These are phyloP conservation scores for Pogonomyrmex barbatus DNA, from an alignment of 1,140 invertebrate genomes.

Conservation along the genomic window DNA sequence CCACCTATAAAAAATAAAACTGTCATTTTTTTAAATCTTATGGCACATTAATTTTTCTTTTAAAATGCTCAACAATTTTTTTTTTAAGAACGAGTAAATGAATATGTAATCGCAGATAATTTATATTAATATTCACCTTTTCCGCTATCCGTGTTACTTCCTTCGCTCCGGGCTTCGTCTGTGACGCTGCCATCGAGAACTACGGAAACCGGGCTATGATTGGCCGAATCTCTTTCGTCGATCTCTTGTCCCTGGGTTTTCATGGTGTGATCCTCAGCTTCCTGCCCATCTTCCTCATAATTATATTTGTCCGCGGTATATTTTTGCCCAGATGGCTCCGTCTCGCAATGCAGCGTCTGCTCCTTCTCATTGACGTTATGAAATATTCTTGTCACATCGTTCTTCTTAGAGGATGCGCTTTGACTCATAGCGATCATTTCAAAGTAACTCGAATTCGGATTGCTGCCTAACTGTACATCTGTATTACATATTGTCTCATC, in stretches of 20 bases:
- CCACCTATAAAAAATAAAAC: conserved; percentile 83
- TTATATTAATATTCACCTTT: conserved; percentile 78
- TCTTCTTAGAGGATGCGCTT: conserved; percentile 23
- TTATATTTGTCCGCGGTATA: neutral
- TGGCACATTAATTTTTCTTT: neutral
- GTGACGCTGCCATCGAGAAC: conserved; percentile 85
- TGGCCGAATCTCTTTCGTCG: conserved; percentile 86
- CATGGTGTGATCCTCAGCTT: conserved; percentile 15
- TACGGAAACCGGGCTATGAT: conserved; percentile 86
- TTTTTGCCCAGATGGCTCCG: neutral
- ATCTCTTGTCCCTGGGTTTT: conserved; percentile 64
- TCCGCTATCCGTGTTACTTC: conserved; percentile 84
- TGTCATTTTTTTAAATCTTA: neutral
- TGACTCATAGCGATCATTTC: conserved; percentile 73
- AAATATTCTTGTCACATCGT: conserved; percentile 41
- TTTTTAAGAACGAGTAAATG: neutral
- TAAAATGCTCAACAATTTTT: neutral
- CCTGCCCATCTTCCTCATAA: neutral
- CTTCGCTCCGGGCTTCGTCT: conserved; percentile 85
- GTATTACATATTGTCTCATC: conserved; percentile 44
- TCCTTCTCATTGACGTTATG: conserved; percentile 49
- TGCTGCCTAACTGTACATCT: conserved; percentile 74
- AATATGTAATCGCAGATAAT: neutral
- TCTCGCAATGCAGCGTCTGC: neutral
- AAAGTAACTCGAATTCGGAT: conserved; percentile 75